These are phyloP conservation scores for Aegotheles bennettii DNA, from an alignment of 2,113 vertebrate species.

Conservation along the genomic window DNA sequence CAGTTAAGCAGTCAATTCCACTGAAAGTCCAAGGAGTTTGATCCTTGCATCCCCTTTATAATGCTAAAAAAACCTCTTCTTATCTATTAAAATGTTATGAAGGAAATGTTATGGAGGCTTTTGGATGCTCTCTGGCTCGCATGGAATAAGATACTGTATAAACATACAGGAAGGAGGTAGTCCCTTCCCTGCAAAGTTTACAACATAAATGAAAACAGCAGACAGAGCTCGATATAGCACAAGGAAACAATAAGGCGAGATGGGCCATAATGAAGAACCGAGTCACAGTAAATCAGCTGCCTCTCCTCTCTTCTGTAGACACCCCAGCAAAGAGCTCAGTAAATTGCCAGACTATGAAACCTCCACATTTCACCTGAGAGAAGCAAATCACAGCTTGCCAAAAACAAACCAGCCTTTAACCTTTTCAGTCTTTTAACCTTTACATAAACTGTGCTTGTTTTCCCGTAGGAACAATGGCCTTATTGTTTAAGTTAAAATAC, in stretches of 20 bases:
- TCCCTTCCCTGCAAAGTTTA: not conserved
- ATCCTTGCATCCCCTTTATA: not conserved
- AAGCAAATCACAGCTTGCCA: not conserved
- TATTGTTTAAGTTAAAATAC: constrained; percentile 71
- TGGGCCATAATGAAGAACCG: accelerated
- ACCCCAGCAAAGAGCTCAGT: not conserved
- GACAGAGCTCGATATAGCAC: not conserved
- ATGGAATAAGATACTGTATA: not conserved
- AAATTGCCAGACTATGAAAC: not conserved
- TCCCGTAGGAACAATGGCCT: constrained; percentile 70
- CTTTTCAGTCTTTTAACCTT: constrained; percentile 65
- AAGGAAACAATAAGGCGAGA: not conserved
- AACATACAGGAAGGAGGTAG: not conserved
- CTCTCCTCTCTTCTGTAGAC: not conserved
- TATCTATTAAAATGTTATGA: not conserved
- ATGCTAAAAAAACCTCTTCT: not conserved
- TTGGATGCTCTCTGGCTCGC: not conserved
- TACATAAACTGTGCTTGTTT: constrained; percentile 64
- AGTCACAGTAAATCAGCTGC: not conserved
- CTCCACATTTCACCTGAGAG: constrained; percentile 29
- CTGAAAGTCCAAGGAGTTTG: not conserved
- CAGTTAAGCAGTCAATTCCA: not conserved
- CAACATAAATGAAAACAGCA: not conserved
- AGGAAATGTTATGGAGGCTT: not conserved
- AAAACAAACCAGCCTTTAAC: constrained; percentile 57